phyloP scores from a whole-genome alignment of 2,888 invertebrate species.

The Andrena bicolor region DNA sequence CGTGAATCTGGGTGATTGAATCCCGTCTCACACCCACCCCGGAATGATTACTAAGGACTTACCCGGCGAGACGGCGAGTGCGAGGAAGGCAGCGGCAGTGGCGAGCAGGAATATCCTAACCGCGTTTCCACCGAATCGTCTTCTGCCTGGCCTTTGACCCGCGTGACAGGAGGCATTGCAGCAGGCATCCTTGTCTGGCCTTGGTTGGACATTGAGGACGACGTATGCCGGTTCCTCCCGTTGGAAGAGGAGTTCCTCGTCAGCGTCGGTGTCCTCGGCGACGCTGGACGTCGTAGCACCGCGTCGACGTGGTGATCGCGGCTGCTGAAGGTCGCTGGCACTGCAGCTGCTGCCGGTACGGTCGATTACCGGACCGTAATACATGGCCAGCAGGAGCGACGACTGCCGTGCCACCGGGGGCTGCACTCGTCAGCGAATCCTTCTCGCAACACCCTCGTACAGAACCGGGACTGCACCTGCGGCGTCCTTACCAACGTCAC shows the following conservation, averaged over 20 bases:
- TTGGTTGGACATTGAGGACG: constrained; percentile 60
- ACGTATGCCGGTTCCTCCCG: constrained; percentile 59
- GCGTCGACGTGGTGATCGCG: constrained; percentile 67
- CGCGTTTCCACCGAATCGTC: constrained; percentile 67
- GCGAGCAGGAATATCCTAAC: constrained; percentile 69
- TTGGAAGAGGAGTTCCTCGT: constrained; percentile 53
- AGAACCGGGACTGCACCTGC: constrained; percentile 68
- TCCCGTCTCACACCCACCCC: not conserved
- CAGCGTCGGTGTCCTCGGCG: constrained; percentile 61
- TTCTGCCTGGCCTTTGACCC: constrained; percentile 65
- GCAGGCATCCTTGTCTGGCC: constrained; percentile 19
- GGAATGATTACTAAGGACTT: constrained; percentile 44
- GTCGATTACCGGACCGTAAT: constrained; percentile 73
- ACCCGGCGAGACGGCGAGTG: constrained; percentile 80
- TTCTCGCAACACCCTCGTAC: constrained; percentile 65
- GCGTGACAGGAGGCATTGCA: constrained; percentile 50
- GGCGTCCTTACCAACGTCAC: constrained; percentile 74
- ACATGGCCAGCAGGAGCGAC: constrained; percentile 79
- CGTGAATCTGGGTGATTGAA: not conserved
- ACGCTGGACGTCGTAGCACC: constrained; percentile 59
- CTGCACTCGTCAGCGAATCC: constrained; percentile 83
- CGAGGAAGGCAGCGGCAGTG: constrained; percentile 79
- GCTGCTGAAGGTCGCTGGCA: constrained; percentile 70
- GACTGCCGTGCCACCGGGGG: constrained; percentile 79
- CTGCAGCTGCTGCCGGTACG: constrained; percentile 72